Percentiles rank a stretch among this genome's conserved stretches.
phyloP scores from a whole-genome alignment of 2,888 invertebrate genomes.

The Drosophila borealis region DNA sequence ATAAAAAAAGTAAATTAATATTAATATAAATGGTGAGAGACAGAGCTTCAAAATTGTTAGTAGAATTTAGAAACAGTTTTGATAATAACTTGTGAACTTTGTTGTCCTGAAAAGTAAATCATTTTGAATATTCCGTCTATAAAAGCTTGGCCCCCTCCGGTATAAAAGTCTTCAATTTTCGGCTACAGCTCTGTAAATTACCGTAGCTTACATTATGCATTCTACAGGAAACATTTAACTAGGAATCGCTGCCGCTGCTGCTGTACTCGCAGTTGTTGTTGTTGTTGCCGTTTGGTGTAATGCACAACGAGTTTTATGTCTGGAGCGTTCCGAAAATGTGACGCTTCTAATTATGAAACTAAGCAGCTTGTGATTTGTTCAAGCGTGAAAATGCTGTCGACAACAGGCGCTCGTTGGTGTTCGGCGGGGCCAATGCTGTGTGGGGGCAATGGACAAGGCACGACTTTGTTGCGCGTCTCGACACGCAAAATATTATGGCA shows the following conservation, averaged over 20 bases:
- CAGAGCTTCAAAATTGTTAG: too few species aligned
- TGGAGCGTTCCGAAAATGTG: conserved; percentile 71
- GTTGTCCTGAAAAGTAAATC: background rate
- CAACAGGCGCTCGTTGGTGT: conserved; percentile 51
- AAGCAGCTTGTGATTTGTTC: conserved; percentile 81
- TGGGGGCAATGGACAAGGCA: conserved; percentile 36
- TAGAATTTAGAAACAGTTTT: too few species aligned
- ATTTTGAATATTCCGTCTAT: too few species aligned
- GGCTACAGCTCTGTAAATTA: conserved; percentile 39
- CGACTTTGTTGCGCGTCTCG: conserved; percentile 49
- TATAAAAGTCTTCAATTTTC: background rate
- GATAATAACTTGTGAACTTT: too few species aligned
- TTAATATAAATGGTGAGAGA: too few species aligned
- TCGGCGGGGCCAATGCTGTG: background rate
- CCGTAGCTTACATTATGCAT: conserved; percentile 36
- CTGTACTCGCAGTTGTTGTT: conserved; percentile 24
- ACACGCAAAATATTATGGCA: conserved; percentile 79
- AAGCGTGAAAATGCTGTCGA: conserved; percentile 80
- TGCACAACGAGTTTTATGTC: conserved; percentile 71
- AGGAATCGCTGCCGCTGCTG: conserved; percentile 20
- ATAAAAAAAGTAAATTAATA: too few species aligned
- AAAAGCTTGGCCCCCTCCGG: background rate
- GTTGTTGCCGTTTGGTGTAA: conserved; percentile 60
- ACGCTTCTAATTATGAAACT: conserved; percentile 80
- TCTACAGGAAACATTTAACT: conserved; percentile 26